Evolutionary conservation across 2,797 vertebrate species (phyloP).

Genomic region (Limosa lapponica): DNA sequence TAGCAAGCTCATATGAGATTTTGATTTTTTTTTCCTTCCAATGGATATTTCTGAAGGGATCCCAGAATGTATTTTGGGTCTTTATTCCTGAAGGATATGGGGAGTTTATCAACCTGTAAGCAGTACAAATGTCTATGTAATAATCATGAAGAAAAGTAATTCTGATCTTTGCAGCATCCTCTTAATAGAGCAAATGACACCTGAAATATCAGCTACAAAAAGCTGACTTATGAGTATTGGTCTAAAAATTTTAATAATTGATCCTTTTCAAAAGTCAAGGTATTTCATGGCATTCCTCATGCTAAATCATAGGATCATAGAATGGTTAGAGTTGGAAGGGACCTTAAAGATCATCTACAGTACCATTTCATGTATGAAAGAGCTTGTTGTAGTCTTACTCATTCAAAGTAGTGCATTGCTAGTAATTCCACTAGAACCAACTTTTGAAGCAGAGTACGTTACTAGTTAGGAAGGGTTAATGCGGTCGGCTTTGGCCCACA

Average conservation of each 20-base stretch:
- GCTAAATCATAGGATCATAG: too few relatives aligned
- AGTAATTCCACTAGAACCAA: not conserved
- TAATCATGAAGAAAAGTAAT: not conserved
- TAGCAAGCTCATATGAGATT: not conserved
- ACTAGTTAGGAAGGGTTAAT: rapidly evolving
- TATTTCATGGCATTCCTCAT: not conserved
- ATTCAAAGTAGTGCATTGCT: not conserved
- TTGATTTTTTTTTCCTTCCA: not conserved
- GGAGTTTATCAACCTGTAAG: not conserved
- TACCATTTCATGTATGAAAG: not conserved
- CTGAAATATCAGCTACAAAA: not conserved
- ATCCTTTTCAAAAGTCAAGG: not conserved
- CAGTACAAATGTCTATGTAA: not conserved
- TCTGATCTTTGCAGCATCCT: not conserved
- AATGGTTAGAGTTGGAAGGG: too few relatives aligned
- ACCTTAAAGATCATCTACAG: too few relatives aligned
- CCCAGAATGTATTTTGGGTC: not conserved
- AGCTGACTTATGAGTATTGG: not conserved
- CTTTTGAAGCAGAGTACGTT: rapidly evolving
- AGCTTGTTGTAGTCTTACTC: not conserved
- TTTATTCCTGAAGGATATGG: not conserved
- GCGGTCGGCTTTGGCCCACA: not conserved
- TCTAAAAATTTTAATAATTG: not conserved
- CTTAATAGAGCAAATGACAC: not conserved
- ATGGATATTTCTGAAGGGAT: not conserved